A percentile compares a stretch with the other conserved stretches of the same genome.
phyloP scores from a whole-genome alignment of 37 sponge, comb jelly and placozoan species.

The Ianthella basta region DNA sequence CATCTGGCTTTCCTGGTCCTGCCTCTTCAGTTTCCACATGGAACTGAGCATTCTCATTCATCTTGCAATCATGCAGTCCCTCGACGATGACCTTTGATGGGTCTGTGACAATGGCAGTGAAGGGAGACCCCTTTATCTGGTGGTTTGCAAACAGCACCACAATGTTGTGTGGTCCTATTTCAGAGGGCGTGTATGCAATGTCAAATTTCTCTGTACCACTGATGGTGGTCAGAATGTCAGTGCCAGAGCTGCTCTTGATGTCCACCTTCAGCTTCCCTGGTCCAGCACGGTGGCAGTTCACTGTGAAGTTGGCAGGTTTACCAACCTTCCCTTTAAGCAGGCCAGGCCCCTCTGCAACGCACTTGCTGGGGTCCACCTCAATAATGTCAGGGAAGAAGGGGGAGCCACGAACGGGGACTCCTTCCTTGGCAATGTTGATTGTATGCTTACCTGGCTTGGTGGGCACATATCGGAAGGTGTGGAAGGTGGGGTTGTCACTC shows the following conservation, averaged over 20 bases:
- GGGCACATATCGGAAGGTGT: slow-evolving; percentile 57
- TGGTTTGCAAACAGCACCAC: slow-evolving; percentile 58
- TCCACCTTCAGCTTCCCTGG: slow-evolving; percentile 64
- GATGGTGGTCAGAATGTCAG: neutral
- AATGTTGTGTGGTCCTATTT: slow-evolving; percentile 39
- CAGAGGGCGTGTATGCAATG: slow-evolving; percentile 26
- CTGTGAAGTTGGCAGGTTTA: slow-evolving; percentile 54
- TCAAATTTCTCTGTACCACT: neutral
- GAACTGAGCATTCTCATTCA: slow-evolving; percentile 58
- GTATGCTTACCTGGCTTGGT: slow-evolving; percentile 54
- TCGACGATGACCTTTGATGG: slow-evolving; percentile 45
- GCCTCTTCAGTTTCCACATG: slow-evolving; percentile 71
- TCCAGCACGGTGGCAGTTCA: slow-evolving; percentile 70
- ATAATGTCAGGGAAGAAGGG: slow-evolving; percentile 49
- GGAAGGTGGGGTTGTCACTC: slow-evolving; percentile 15
- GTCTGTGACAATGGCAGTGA: slow-evolving; percentile 33
- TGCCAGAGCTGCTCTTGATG: slow-evolving; percentile 52
- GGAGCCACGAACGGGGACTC: slow-evolving; percentile 50
- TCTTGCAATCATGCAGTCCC: slow-evolving; percentile 50
- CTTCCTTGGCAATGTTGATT: slow-evolving; percentile 54
- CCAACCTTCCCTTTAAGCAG: slow-evolving; percentile 49
- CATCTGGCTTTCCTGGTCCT: slow-evolving; percentile 67
- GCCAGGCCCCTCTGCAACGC: slow-evolving; percentile 56
- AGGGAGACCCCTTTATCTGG: slow-evolving; percentile 77
- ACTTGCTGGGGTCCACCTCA: slow-evolving; percentile 34